phyloP scores from a whole-genome alignment of 2,797 vertebrate genomes.

The Pseudochirops cupreus region DNA sequence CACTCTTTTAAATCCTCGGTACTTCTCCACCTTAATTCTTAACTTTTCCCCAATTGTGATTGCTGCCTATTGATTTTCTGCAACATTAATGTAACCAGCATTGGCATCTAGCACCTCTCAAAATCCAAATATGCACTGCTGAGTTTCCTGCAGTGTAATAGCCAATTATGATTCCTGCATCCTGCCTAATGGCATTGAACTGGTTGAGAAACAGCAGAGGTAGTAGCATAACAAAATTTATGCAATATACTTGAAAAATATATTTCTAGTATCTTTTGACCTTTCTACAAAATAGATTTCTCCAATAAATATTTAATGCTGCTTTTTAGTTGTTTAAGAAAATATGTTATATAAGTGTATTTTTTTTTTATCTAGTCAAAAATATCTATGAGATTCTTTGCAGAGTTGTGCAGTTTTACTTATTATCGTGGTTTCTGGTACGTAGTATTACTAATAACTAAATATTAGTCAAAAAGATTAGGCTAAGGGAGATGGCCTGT shows the following conservation, averaged over 20 bases:
- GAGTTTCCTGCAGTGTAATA: neutral
- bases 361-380: neutral
- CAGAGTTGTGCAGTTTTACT: neutral
- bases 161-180: neutral
- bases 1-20: neutral
- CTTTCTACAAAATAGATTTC: neutral
- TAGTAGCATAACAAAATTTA: neutral
- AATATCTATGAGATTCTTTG: neutral
- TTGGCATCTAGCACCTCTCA: neutral
- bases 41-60: neutral
- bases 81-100: neutral
- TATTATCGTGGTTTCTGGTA: neutral
- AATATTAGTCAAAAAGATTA: neutral
- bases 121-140: neutral
- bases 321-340: neutral
- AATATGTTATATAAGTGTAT: neutral
- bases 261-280: neutral
- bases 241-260: neutral
- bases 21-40: conserved; percentile 45
- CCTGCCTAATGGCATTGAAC: neutral
- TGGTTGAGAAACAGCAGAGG: neutral
- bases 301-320: neutral
- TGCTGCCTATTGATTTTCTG: neutral
- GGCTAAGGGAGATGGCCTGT: neutral
- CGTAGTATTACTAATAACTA: neutral